These are phyloP conservation scores for Anoplophora glabripennis DNA, from an alignment of 1,140 invertebrate genomes.

Conservation along the genomic window DNA sequence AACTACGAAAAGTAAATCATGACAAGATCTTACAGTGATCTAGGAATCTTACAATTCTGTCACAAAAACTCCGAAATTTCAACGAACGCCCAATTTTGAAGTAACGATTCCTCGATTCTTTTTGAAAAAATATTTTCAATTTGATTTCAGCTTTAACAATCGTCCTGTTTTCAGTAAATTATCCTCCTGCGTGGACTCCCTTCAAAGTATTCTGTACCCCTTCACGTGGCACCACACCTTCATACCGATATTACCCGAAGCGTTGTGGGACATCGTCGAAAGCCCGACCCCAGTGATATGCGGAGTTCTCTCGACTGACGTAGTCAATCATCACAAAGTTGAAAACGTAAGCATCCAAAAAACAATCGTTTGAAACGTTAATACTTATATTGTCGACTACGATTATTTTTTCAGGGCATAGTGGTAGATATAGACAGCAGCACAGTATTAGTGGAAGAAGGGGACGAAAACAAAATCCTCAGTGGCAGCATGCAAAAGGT, in stretches of 20 bases:
- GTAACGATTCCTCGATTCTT: too few relatives aligned
- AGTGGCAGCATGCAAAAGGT: conserved; percentile 59
- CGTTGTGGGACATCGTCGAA: conserved; percentile 67
- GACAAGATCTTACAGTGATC: too few relatives aligned
- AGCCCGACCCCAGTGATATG: conserved; percentile 74
- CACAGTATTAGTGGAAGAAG: conserved; percentile 54
- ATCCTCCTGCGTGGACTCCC: conserved; percentile 69
- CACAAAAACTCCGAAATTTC: too few relatives aligned
- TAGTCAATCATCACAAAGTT: conserved; percentile 50
- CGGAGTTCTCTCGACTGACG: conserved; percentile 58
- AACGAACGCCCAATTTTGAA: too few relatives aligned
- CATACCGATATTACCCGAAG: conserved; percentile 68
- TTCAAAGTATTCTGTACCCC: conserved; percentile 73
- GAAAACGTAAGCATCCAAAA: conserved; percentile 48
- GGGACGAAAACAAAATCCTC: conserved; percentile 65
- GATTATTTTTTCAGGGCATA: conserved; percentile 54
- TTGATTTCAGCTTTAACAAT: conserved; percentile 13
- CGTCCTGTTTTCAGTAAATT: conserved; percentile 58
- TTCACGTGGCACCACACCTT: conserved; percentile 80
- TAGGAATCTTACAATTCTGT: too few relatives aligned
- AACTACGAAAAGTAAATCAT: too few relatives aligned
- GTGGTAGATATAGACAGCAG: conserved; percentile 64
- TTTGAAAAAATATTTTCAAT: not conserved
- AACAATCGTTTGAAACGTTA: not conserved
- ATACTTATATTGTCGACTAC: conserved; percentile 8